Conservation (phyloP, 2,888 invertebrate genomes). For the Idaea aversata region DNA sequence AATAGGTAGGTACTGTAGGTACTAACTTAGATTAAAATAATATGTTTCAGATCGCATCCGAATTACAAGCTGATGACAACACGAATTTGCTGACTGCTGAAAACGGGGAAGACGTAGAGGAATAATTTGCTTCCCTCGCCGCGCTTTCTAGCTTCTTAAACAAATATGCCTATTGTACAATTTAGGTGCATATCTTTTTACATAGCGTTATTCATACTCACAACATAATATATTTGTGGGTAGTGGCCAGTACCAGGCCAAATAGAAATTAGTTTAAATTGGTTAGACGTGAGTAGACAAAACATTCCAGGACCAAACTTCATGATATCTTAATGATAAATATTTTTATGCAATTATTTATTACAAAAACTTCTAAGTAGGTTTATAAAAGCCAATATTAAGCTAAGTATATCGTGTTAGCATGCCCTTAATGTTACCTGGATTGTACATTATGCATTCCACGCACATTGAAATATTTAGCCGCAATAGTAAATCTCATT, state of each 20-base stretch:
- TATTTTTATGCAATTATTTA: not conserved
- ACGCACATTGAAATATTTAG: conserved; percentile 58
- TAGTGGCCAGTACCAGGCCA: not conserved
- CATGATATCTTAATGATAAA: not conserved
- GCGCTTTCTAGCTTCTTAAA: conserved; percentile 50
- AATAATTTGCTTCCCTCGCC: conserved; percentile 43
- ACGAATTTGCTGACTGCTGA: conserved; percentile 73
- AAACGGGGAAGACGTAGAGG: conserved; percentile 70
- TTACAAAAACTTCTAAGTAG: conserved; percentile 3
- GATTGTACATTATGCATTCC: conserved; percentile 59
- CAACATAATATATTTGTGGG: not conserved
- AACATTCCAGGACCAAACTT: not conserved
- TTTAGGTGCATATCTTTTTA: conserved; percentile 37
- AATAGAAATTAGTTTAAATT: not conserved
- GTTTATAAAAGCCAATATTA: conserved; percentile 3
- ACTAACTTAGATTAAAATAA: not conserved
- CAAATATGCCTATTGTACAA: conserved; percentile 53
- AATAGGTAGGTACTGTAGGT: not conserved
- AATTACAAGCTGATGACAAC: conserved; percentile 72
- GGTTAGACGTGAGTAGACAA: not conserved
- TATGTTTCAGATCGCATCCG: conserved; percentile 54
- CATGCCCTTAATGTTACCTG: conserved; percentile 32
- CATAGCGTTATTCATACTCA: not conserved
- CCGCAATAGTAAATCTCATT: conserved; percentile 42
- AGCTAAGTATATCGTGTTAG: not conserved